Evolutionary conservation across 2,113 vertebrate species (phyloP).

Genomic region (Vireo altiloquus): DNA sequence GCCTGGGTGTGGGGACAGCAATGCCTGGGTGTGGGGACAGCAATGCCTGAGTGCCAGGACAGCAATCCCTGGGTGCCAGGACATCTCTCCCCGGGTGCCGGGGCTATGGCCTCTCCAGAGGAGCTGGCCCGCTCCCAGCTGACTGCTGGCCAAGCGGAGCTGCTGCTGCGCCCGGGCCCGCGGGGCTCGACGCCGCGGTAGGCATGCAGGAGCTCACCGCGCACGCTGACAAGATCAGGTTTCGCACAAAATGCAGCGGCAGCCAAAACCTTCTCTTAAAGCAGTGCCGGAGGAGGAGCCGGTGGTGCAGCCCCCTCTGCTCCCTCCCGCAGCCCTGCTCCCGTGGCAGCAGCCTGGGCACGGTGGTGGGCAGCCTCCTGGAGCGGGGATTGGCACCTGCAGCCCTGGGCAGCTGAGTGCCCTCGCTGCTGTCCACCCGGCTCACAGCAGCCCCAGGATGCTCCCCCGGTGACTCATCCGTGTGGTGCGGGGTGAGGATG

Average conservation of each 20-base stretch:
- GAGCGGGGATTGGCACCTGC: fast-evolving
- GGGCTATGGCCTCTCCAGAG: neutral
- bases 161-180: neutral
- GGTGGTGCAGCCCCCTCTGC: neutral
- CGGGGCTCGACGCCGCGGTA: constrained; percentile 2
- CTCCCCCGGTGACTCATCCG: fast-evolving
- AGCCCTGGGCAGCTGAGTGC: fast-evolving
- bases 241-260: constrained; percentile 1
- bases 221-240: constrained; percentile 29
- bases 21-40: fast-evolving
- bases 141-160: neutral
- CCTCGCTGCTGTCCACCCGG: neutral
- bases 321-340: neutral
- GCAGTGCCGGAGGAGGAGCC: neutral
- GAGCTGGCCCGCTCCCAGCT: neutral
- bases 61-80: neutral
- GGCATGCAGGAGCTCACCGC: neutral
- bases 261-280: constrained; percentile 19
- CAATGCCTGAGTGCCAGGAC: neutral
- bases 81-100: fast-evolving
- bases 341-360: fast-evolving
- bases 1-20: fast-evolving
- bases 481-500: fast-evolving
- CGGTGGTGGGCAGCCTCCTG: fast-evolving
- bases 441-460: fast-evolving